Conservation (phyloP, 1,140 invertebrate species). For the Aphelenchoides besseyi region DNA sequence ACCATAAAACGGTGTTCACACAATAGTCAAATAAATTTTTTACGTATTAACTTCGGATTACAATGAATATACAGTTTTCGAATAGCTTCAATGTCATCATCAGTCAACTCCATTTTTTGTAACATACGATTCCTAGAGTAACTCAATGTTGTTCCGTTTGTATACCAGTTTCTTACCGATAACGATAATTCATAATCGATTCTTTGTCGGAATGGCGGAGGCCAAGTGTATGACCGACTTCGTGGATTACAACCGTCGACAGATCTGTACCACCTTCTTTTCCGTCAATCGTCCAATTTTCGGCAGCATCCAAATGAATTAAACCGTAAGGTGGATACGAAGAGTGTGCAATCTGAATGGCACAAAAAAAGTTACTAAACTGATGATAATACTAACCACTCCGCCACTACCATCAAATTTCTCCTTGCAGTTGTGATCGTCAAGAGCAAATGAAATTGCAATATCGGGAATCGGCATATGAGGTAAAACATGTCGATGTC, state of each 20-base stretch:
- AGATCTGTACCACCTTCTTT: neutral
- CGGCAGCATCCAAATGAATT: constrained; percentile 23
- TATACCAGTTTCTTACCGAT: constrained; percentile 12
- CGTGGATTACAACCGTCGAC: constrained; percentile 12
- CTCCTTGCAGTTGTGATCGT: constrained; percentile 22
- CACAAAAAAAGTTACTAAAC: neutral
- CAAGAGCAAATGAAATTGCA: constrained; percentile 34
- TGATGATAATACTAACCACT: constrained; percentile 6
- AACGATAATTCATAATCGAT: neutral
- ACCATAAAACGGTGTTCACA: neutral
- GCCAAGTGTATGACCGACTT: constrained; percentile 14
- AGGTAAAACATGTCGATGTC: neutral
- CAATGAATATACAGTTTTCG: neutral
- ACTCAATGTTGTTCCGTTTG: neutral
- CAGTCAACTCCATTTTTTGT: neutral
- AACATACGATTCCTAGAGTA: constrained; percentile 3
- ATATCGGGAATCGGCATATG: constrained; percentile 20
- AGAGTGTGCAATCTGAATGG: constrained; percentile 24
- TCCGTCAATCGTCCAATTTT: constrained; percentile 8
- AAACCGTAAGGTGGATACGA: constrained; percentile 31
- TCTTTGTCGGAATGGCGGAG: constrained; percentile 7
- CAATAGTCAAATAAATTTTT: neutral
- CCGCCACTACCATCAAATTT: constrained; percentile 32
- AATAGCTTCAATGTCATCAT: constrained; percentile 1
- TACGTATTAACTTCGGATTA: neutral